Base-by-base conservation (phyloP, 2,797 vertebrate genomes). In the Brachyalestes nurse region DNA sequence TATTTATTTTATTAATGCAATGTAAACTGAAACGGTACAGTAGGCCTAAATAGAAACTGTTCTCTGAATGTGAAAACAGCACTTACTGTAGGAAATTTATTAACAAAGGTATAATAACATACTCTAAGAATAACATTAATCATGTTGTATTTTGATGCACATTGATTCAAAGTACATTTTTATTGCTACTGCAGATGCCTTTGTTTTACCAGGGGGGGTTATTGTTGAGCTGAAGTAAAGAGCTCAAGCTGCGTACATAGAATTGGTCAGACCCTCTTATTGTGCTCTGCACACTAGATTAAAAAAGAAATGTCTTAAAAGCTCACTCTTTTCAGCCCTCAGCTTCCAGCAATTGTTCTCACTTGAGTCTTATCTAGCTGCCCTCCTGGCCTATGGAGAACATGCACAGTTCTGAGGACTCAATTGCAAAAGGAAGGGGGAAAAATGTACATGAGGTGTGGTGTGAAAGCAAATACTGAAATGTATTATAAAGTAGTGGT, bases 321-420 rank as follows among this genome's bases (percentile, higher is more conserved):
- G 83, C 82, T 87, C 88, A 87, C 71, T 89, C 88, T 88, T 89
- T 88, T 92, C 88, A 85, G 88, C 78, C 60, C 86, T 88, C 28
- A 80, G 90, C 91, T 95, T 95, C 94, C 93, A 93, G 90, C 89
- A 93, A 94, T 95, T 95, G 93, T 95, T 93, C 79, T 83, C 82
- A 83, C 86, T 61, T 66, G 72, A 89, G 87, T 87, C 91, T 90
- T 92, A 93, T 93, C 92, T 92, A 67, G 85, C 85, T 90, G 83
- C 84, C 83, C 78, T 88, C 84, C 75, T 85, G 87, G 79, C 85
- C 88, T 73, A 79, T 38, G 69, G 83, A 87, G 90, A 90, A 87
- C 85, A 87, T 87, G 73, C 88, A 77, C 83, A 73, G 80, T 62
- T 77, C 84, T 86, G 25, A 88, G 70, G 81, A 77, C 81, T 84